Conservation (phyloP, 2,113 vertebrate genomes). For the Perccottus glenii region DNA sequence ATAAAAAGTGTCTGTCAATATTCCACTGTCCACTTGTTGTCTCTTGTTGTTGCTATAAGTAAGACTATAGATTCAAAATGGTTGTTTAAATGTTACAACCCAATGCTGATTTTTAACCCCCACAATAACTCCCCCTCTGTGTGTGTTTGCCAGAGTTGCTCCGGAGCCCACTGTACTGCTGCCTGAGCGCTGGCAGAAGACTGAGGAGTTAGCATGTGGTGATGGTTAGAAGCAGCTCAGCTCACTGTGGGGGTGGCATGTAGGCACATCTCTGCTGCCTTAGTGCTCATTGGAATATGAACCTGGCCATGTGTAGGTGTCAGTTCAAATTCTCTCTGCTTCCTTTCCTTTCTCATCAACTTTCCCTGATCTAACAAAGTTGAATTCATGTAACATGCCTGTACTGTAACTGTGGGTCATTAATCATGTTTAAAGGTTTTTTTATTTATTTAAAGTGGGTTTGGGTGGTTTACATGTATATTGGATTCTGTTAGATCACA, state of each 20-base stretch:
- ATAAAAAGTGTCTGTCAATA: no score
- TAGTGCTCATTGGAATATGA: constrained; percentile 74
- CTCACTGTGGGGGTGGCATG: constrained; percentile 71
- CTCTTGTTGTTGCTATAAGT: no score
- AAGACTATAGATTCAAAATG: no score
- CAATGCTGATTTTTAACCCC: background rate
- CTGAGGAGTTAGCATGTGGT: constrained; percentile 62
- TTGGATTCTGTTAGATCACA: background rate
- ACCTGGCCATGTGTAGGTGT: constrained; percentile 72
- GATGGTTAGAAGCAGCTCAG: constrained; percentile 66
- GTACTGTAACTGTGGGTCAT: background rate
- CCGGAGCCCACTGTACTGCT: constrained; percentile 33
- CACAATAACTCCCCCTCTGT: background rate
- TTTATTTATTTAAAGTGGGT: background rate
- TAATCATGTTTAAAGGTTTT: no score
- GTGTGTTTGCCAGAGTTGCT: constrained; percentile 9
- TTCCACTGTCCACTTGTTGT: no score
- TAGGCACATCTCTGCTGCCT: constrained; percentile 71
- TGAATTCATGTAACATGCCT: background rate
- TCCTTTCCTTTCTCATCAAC: constrained; percentile 41
- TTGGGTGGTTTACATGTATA: background rate
- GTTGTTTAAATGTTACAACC: background rate
- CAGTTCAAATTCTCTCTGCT: constrained; percentile 63
- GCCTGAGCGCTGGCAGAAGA: constrained; percentile 40
- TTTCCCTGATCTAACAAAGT: constrained; percentile 8